Percentiles rank a stretch among this genome's conserved stretches.
Evolutionary conservation across 2,797 vertebrate species (phyloP).

Genomic region (Sardinella longiceps): DNA sequence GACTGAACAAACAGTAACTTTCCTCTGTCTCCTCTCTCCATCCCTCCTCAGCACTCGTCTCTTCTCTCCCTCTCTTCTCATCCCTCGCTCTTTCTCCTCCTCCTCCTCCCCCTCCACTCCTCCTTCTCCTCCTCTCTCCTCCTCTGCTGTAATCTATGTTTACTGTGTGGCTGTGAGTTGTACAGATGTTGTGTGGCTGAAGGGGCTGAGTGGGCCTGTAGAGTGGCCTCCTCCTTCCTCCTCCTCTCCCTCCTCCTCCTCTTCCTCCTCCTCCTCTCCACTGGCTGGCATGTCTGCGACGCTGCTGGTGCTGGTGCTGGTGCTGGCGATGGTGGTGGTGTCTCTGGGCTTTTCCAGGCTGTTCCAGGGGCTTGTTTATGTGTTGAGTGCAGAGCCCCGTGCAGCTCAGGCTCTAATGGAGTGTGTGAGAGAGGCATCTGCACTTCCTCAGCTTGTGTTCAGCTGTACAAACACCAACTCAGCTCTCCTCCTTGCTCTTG

Average conservation of each 20-base stretch:
- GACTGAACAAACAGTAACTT: too few species aligned
- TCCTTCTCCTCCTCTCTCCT: background rate
- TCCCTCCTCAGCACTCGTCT: background rate
- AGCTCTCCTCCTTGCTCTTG: constrained; percentile 76
- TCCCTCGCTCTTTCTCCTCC: background rate
- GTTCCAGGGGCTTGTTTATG: constrained; percentile 93
- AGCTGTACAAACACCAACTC: constrained; percentile 93
- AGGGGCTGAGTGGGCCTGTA: background rate
- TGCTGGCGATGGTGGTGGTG: too few species aligned
- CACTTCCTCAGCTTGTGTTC: constrained; percentile 96
- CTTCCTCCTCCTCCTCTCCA: too few species aligned
- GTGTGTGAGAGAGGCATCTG: constrained; percentile 91
- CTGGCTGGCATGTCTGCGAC: background rate
- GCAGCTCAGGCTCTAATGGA: constrained; percentile 91
- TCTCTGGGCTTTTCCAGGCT: constrained; percentile 58
- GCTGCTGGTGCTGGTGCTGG: too few species aligned
- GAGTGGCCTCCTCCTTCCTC: too few species aligned
- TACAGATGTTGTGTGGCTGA: background rate
- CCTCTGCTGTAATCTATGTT: background rate
- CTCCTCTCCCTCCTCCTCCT: too few species aligned
- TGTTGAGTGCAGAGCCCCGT: constrained; percentile 92
- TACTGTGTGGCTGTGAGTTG: background rate
- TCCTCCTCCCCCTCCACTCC: background rate
- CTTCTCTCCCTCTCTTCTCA: background rate
- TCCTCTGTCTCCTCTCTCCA: background rate